phyloP scores from a whole-genome alignment of 2,888 invertebrate genomes.

The Ennomos fuscantarius region DNA sequence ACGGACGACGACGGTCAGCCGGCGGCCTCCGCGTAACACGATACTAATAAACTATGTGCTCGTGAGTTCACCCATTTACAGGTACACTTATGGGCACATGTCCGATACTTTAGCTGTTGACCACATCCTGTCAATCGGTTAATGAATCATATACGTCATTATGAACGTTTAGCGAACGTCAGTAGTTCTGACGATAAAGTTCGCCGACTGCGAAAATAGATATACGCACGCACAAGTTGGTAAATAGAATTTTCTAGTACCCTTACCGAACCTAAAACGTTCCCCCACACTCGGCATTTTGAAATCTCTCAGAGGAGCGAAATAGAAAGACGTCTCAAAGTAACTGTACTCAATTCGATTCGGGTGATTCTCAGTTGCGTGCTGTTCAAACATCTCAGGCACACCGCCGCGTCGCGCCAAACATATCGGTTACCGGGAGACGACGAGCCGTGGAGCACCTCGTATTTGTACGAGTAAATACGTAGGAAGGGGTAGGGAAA shows the following conservation, averaged over 20 bases:
- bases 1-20: constrained; percentile 51
- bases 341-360: constrained; percentile 72
- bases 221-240: background rate
- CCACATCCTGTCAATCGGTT: background rate
- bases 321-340: constrained; percentile 39
- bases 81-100: constrained; percentile 6
- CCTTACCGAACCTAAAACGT: constrained; percentile 21
- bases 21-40: constrained; percentile 60
- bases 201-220: background rate
- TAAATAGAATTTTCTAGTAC: constrained; percentile 10
- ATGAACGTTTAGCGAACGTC: too few relatives aligned
- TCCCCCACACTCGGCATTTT: constrained; percentile 32
- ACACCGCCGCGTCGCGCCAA: constrained; percentile 54
- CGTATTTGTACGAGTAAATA: constrained; percentile 69
- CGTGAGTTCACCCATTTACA: constrained; percentile 23
- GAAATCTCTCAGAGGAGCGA: constrained; percentile 31
- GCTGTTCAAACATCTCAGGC: constrained; percentile 69
- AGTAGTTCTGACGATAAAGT: too few relatives aligned
- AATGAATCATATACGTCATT: background rate
- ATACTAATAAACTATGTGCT: constrained; percentile 48
- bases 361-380: constrained; percentile 51
- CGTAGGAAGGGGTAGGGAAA: constrained; percentile 72
- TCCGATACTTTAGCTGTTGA: constrained; percentile 2
- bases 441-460: constrained; percentile 57
- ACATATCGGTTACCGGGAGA: constrained; percentile 77